Evolutionary conservation across 2,113 vertebrate species (phyloP).

Genomic region (Tamias sibiricus): DNA sequence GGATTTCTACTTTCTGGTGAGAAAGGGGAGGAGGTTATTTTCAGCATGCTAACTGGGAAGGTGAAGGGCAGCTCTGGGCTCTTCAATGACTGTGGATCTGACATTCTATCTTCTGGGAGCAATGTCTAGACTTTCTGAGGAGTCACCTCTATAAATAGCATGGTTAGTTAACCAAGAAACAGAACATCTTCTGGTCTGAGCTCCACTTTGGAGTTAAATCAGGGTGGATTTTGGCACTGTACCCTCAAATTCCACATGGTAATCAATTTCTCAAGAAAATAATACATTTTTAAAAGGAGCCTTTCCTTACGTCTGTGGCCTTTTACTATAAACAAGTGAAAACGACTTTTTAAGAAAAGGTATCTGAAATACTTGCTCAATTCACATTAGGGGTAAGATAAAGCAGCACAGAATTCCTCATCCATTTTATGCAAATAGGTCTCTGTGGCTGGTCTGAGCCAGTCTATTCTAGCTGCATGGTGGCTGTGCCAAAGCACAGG

Average conservation of each 20-base stretch:
- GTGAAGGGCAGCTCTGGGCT: background rate
- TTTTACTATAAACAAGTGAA: background rate
- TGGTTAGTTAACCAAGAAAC: conserved; percentile 59
- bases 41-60: conserved; percentile 34
- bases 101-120: conserved; percentile 50
- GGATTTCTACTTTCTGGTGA: background rate
- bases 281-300: conserved; percentile 15
- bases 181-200: background rate
- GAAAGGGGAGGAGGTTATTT: background rate
- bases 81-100: background rate
- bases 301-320: background rate
- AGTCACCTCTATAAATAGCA: conserved; percentile 61
- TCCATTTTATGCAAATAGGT: background rate
- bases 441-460: background rate
- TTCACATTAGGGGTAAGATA: background rate
- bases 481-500: background rate
- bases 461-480: fast-evolving
- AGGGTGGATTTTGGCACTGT: background rate
- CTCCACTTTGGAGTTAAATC: background rate
- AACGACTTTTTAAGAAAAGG: conserved; percentile 29
- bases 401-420: background rate
- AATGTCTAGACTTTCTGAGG: conserved; percentile 65
- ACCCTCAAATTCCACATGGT: conserved; percentile 10
- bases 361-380: background rate
- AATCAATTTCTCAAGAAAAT: conserved; percentile 11